Percentiles rank a stretch among this genome's conserved stretches.
These are phyloP conservation scores for Drosophila paramelanica DNA, from an alignment of 2,888 invertebrate species.

Conservation along the genomic window DNA sequence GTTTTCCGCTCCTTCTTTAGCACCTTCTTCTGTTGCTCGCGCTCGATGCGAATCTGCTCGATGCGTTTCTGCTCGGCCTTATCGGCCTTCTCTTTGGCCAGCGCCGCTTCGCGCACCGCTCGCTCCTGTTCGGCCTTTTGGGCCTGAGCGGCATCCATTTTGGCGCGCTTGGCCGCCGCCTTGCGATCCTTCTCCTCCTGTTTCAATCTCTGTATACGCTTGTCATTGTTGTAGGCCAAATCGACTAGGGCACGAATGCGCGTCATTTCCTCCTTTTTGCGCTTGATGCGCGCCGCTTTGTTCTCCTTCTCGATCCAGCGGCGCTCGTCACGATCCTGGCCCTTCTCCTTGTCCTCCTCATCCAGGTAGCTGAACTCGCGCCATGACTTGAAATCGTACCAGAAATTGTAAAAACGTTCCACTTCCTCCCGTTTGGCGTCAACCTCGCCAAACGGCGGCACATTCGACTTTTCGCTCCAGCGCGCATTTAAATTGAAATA, in stretches of 20 bases:
- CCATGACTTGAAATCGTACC: constrained; percentile 99
- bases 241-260: constrained; percentile 96
- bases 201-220: constrained; percentile 95
- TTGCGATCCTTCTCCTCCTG: constrained; percentile 97
- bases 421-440: constrained; percentile 93
- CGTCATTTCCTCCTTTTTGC: constrained; percentile 98
- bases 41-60: constrained; percentile 93
- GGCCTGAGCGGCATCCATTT: constrained; percentile 92
- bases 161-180: constrained; percentile 94
- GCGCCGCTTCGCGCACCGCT: constrained; percentile 89
- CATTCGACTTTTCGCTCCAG: constrained; percentile 95
- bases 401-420: constrained; percentile 97
- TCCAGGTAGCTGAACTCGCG: constrained; percentile 99
- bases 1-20: constrained; percentile 94
- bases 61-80: constrained; percentile 93
- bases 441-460: constrained; percentile 92
- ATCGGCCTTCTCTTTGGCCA: constrained; percentile 91
- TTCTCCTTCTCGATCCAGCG: constrained; percentile 99
- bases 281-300: constrained; percentile 94
- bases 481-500: constrained; percentile 92
- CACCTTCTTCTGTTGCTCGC: constrained; percentile 93
- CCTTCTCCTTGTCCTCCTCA: constrained; percentile 99
- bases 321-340: constrained; percentile 97
- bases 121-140: constrained; percentile 94
- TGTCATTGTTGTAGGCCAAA: constrained; percentile 96